phyloP scores from a whole-genome alignment of 2,888 invertebrate genomes.

The Nomada flava region DNA sequence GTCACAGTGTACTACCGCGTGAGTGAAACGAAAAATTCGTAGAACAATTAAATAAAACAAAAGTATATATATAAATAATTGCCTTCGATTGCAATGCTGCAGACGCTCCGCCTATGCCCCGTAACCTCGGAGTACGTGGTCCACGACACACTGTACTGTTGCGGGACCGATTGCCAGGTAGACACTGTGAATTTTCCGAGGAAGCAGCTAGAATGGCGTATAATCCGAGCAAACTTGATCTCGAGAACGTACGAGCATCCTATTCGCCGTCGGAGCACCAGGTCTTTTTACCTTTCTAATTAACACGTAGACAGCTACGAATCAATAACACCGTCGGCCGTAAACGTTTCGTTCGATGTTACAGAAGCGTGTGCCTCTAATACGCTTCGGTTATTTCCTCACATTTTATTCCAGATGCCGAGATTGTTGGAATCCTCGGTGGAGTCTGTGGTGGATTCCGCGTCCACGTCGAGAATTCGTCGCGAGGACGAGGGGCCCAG shows the following conservation, averaged over 20 bases:
- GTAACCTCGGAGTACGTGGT: constrained; percentile 76
- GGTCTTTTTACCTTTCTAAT: constrained; percentile 50
- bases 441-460: constrained; percentile 56
- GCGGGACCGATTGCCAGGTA: constrained; percentile 76
- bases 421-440: constrained; percentile 62
- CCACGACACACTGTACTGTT: constrained; percentile 81
- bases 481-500: constrained; percentile 65
- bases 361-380: not conserved
- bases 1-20: constrained; percentile 79
- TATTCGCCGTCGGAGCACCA: constrained; percentile 78
- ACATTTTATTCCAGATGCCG: constrained; percentile 53
- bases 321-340: not conserved
- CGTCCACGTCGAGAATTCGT: constrained; percentile 41
- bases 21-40: constrained; percentile 58
- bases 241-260: constrained; percentile 72
- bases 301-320: not conserved
- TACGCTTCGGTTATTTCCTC: not conserved
- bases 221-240: constrained; percentile 76
- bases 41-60: not conserved
- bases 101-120: constrained; percentile 68
- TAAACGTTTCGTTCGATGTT: not conserved
- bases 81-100: constrained; percentile 4
- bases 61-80: not conserved
- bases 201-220: constrained; percentile 75
- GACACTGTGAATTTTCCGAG: constrained; percentile 77